A percentile compares a stretch with the other conserved stretches of the same genome.
Conservation (phyloP, 2,888 invertebrate species). For the Ypsolopha scabrella region DNA sequence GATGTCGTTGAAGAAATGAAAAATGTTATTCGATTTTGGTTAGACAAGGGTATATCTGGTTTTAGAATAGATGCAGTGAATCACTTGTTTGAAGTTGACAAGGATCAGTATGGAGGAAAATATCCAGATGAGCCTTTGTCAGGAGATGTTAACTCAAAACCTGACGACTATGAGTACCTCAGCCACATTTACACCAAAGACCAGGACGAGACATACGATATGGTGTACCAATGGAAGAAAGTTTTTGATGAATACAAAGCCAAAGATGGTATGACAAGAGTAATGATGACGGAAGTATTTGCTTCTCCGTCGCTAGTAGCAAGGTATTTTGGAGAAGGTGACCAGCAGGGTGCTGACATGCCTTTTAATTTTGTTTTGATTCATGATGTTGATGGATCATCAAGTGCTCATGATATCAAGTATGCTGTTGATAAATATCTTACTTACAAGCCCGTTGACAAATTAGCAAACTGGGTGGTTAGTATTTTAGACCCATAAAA, state of each 20-base stretch:
- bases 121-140: constrained; percentile 69
- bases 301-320: constrained; percentile 69
- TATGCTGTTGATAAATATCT: constrained; percentile 74
- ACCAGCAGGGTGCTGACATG: constrained; percentile 75
- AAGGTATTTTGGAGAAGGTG: constrained; percentile 74
- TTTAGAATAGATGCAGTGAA: constrained; percentile 85
- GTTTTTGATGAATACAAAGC: constrained; percentile 69
- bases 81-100: constrained; percentile 73
- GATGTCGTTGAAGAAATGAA: constrained; percentile 72
- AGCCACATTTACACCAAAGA: constrained; percentile 75
- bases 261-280: constrained; percentile 55
- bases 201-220: constrained; percentile 70
- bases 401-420: constrained; percentile 73
- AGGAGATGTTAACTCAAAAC: constrained; percentile 38
- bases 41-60: constrained; percentile 87
- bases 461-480: constrained; percentile 83
- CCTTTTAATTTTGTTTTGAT: constrained; percentile 85
- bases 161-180: constrained; percentile 66
- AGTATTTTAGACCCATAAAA: constrained; percentile 19
- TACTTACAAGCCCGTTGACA: constrained; percentile 70
- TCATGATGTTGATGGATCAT: constrained; percentile 63
- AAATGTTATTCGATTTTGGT: constrained; percentile 83
- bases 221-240: constrained; percentile 75
- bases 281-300: constrained; percentile 85
- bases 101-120: constrained; percentile 41